A percentile compares a stretch with the other conserved stretches of the same genome.
Evolutionary conservation across 2,888 invertebrate species (phyloP).

Genomic region (Rhopalosiphum nymphaeae): DNA sequence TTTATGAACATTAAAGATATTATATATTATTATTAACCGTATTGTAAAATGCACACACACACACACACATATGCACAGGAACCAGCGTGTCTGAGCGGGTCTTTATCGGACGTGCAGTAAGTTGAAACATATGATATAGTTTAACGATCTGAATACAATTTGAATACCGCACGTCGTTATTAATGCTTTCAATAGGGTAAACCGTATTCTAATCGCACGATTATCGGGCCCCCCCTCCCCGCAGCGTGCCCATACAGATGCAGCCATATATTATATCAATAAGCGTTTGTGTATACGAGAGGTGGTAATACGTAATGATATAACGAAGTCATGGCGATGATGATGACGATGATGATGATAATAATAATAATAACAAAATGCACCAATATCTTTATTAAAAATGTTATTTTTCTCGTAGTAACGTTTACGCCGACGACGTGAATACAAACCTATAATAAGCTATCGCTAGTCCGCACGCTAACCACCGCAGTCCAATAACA

Average conservation of each 20-base stretch:
- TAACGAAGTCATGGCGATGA: neutral
- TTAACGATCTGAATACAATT: conserved; percentile 9
- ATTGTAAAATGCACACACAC: neutral
- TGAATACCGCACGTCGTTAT: neutral
- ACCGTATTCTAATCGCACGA: neutral
- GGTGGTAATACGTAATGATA: neutral
- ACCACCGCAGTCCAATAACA: neutral
- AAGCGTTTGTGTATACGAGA: neutral
- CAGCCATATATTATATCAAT: too few relatives aligned
- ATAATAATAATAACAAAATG: neutral
- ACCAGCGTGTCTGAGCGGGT: neutral
- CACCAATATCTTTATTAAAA: neutral
- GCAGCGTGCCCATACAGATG: neutral
- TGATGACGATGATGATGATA: neutral
- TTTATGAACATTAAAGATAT: neutral
- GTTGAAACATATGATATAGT: neutral
- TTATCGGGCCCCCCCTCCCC: neutral
- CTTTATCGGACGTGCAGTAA: neutral
- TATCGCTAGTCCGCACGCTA: neutral
- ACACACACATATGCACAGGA: too few relatives aligned
- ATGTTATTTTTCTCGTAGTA: neutral
- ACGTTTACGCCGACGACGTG: neutral
- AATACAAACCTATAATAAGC: neutral
- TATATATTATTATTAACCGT: neutral
- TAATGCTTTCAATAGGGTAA: conserved; percentile 5